Percentiles rank a stretch among this genome's conserved stretches.
Evolutionary conservation across 2,113 vertebrate species (phyloP).

Genomic region (Philantomba maxwellii): DNA sequence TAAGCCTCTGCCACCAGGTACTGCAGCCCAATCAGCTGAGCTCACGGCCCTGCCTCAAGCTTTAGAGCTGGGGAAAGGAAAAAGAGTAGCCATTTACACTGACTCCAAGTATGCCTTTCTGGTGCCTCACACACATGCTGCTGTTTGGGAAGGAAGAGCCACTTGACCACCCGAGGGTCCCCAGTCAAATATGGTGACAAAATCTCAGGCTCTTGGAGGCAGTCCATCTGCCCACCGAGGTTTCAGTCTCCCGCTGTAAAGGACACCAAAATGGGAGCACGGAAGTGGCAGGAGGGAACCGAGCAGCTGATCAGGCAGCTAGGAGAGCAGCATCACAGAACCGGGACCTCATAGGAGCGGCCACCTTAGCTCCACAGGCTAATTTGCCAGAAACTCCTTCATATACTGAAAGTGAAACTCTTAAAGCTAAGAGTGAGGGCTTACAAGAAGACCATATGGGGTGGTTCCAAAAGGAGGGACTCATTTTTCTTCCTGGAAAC

Average conservation of each 20-base stretch:
- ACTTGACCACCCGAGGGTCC: neutral
- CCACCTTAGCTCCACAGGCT: neutral
- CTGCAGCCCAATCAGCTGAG: neutral
- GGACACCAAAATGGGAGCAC: neutral
- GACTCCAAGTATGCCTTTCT: neutral
- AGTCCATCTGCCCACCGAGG: neutral
- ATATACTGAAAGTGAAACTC: neutral
- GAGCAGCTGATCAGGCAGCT: neutral
- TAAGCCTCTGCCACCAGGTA: neutral
- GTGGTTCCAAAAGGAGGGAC: neutral
- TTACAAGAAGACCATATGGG: neutral
- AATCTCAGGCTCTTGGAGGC: neutral
- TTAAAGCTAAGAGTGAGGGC: neutral
- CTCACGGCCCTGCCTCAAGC: neutral
- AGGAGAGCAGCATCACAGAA: neutral
- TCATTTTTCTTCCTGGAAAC: neutral
- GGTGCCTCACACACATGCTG: neutral
- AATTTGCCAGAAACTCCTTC: neutral
- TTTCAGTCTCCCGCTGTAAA: neutral
- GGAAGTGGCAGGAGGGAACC: neutral
- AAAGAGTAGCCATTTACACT: neutral
- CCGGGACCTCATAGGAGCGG: accelerated
- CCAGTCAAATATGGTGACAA: neutral
- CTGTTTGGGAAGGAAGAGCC: neutral
- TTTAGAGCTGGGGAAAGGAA: neutral